Evolutionary conservation across 1,140 invertebrate genomes (phyloP), one percentile per base, ranked within the genome.

Genomic region (Atopsyche davidsoni): DNA sequence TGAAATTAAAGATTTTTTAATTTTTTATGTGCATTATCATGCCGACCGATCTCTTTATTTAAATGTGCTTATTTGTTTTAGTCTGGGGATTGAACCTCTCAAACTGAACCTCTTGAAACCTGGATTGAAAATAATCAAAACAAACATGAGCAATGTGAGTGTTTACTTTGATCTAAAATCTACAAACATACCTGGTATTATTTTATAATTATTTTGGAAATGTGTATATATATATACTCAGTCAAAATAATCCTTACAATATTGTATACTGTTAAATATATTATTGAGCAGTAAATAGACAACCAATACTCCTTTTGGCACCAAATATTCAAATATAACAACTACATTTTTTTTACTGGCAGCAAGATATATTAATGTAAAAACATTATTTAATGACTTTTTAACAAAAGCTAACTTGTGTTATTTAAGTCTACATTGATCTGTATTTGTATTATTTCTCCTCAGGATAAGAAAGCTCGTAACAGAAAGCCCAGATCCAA

Each of bases 71-170:
- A 54, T 47, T 50, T 58, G 28, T 67, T 66, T 57, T 61, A 73
- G 69, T 46, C 39, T 63, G 16, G 62, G 58, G 57, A 55, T 60
- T 13, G 69, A 71, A 42, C 57, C 64, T 46, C 65, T 73, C 38
- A 73, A 73, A 63, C 57, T 73, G 50, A 73, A 73, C 61, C 60
- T 73, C 50, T 60, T 73, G 36, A 73, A 73, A 53, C 60, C 61
- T 22, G 61, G 65, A 42, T 59, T 68, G 24, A 73, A 73, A 59
- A 62, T 65, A 13, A 46, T 68, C 32, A 71, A 65, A 55, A 69
- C 55, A 59, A 41, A 42, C 19, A 16, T 55, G 4, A 3, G n/a
- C 2, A 49, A 55, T 51, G 53, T 55, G 28, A 50, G 47, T 55
- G 25, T 44, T 28, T 7, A 28, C n/a, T 7, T 28, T 28, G n/a